Conservation (phyloP, 2,113 vertebrate genomes). For the Clarias macrocephalus region DNA sequence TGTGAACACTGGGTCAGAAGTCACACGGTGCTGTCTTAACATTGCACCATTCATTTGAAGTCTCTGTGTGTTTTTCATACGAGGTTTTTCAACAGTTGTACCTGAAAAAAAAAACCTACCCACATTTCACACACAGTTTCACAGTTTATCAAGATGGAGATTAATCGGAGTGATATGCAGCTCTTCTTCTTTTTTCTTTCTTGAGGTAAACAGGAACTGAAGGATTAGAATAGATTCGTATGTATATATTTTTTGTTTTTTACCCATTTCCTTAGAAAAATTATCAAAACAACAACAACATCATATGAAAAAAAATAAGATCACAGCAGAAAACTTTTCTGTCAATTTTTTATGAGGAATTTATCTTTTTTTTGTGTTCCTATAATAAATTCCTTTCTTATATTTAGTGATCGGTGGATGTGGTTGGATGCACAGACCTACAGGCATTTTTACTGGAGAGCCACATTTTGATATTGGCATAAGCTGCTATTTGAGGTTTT, state of each 20-base stretch:
- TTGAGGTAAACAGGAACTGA: conserved; percentile 36
- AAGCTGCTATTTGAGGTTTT: background rate
- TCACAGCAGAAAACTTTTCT: background rate
- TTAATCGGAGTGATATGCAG: conserved; percentile 2
- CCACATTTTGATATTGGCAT: background rate
- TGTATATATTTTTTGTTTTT: background rate
- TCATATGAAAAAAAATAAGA: background rate
- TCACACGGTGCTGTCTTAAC: background rate
- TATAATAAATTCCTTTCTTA: background rate
- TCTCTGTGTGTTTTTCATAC: background rate
- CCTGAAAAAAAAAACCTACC: background rate
- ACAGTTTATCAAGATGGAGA: conserved; percentile 10
- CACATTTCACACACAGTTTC: conserved; percentile 26
- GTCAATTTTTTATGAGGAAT: background rate
- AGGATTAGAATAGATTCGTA: background rate
- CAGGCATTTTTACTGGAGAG: background rate
- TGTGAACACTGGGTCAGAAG: background rate
- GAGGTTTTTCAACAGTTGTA: background rate
- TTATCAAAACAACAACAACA: background rate
- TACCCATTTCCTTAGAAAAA: background rate
- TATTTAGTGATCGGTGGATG: background rate
- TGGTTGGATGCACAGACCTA: background rate
- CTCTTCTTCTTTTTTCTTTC: background rate
- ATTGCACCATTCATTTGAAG: background rate
- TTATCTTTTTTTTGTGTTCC: background rate